Conservation (phyloP, 2,888 invertebrate species). For the Eristalis intricaria region DNA sequence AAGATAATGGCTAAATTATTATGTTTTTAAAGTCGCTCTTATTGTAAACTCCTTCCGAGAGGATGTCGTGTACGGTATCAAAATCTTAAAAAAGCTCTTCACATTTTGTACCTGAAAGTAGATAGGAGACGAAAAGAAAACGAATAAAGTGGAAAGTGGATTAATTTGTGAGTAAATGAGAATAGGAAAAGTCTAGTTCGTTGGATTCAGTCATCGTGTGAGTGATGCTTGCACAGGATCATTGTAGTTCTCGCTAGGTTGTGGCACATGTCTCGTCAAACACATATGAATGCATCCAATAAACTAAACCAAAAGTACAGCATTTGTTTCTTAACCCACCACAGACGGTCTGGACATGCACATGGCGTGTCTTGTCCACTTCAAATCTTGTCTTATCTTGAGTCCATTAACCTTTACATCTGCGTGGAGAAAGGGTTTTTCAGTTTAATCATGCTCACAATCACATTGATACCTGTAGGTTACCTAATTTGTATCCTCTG, state of each 20-base stretch:
- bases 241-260: no score
- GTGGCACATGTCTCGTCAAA: no score
- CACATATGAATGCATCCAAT: background rate
- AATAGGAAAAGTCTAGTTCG: background rate
- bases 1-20: background rate
- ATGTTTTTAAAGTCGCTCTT: background rate
- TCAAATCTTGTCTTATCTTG: background rate
- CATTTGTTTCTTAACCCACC: background rate
- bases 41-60: background rate
- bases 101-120: background rate
- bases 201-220: no score
- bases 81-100: background rate
- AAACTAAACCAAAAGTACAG: background rate
- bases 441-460: background rate
- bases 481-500: background rate
- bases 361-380: background rate
- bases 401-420: background rate
- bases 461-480: background rate
- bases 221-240: no score
- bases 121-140: background rate
- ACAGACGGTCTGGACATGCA: background rate
- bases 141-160: background rate
- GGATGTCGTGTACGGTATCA: background rate
- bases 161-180: background rate
- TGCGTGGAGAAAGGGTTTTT: background rate